phyloP scores from a whole-genome alignment of 2,113 vertebrate species.

The Irena cyanogastra region DNA sequence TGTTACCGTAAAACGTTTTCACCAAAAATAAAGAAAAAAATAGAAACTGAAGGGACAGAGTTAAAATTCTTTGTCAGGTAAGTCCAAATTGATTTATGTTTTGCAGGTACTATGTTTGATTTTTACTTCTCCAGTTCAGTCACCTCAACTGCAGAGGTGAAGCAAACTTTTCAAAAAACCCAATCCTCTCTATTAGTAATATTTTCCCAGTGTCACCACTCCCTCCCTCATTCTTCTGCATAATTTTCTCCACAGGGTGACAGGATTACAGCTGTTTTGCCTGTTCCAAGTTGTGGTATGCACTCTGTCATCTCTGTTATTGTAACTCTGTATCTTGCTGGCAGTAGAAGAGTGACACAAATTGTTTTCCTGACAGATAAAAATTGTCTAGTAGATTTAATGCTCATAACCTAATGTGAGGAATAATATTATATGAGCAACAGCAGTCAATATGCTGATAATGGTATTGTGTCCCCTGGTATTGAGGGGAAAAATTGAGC shows the following conservation, averaged over 20 bases:
- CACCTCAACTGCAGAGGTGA: neutral
- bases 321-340: slow-evolving; percentile 16
- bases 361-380: slow-evolving; percentile 34
- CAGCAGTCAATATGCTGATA: neutral
- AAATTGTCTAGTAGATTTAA: slow-evolving; percentile 37
- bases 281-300: neutral
- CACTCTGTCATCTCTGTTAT: neutral
- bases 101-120: neutral
- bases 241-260: neutral
- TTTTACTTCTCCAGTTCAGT: neutral
- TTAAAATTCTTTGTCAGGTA: neutral
- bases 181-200: neutral
- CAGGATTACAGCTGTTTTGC: neutral
- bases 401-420: slow-evolving; percentile 7
- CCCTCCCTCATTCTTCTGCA: neutral
- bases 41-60: neutral
- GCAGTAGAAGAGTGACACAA: slow-evolving; percentile 31
- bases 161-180: neutral
- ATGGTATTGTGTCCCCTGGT: neutral
- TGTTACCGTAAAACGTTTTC: neutral
- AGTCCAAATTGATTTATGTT: neutral
- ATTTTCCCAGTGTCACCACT: neutral
- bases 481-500: neutral
- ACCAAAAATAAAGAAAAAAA: neutral
- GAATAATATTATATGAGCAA: slow-evolving; percentile 6